phyloP scores from a whole-genome alignment of 2,888 invertebrate genomes.

The Ophion costatus region DNA sequence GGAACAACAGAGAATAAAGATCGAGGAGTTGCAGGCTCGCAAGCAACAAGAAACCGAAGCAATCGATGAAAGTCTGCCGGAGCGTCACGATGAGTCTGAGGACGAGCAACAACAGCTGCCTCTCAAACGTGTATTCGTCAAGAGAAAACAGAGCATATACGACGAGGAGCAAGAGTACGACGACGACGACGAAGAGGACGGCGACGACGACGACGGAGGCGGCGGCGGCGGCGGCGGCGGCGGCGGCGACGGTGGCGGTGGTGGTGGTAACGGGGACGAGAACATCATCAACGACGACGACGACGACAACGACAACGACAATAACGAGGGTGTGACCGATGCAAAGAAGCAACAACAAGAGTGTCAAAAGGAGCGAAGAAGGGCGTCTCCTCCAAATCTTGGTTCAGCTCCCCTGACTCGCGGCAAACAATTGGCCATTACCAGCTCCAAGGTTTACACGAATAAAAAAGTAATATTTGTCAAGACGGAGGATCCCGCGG shows the following conservation, averaged over 20 bases:
- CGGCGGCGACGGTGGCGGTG: not conserved
- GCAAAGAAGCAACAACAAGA: conserved; percentile 62
- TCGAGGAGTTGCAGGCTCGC: conserved; percentile 79
- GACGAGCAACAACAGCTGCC: conserved; percentile 83
- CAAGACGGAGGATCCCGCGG: conserved; percentile 73
- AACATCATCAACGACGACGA: too few relatives aligned
- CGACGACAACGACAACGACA: not conserved
- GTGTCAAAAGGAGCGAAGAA: not conserved
- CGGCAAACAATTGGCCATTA: conserved; percentile 64
- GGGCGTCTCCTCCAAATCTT: not conserved
- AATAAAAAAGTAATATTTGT: conserved; percentile 79
- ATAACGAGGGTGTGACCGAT: not conserved
- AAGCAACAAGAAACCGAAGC: conserved; percentile 80
- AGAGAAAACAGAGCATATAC: conserved; percentile 85
- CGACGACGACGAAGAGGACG: conserved; percentile 29
- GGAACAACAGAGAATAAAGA: conserved; percentile 80
- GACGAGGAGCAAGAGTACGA: conserved; percentile 82
- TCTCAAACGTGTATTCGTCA: conserved; percentile 86
- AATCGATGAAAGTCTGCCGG: conserved; percentile 81
- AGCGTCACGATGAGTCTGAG: conserved; percentile 81
- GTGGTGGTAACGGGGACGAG: too few relatives aligned
- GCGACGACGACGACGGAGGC: not conserved
- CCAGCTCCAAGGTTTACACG: conserved; percentile 77
- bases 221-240: too few relatives aligned
- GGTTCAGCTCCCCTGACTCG: conserved; percentile 26